These are phyloP conservation scores for Heliocidaris tuberculata DNA, from an alignment of 35 echinoderm and acorn worm species.

Conservation along the genomic window DNA sequence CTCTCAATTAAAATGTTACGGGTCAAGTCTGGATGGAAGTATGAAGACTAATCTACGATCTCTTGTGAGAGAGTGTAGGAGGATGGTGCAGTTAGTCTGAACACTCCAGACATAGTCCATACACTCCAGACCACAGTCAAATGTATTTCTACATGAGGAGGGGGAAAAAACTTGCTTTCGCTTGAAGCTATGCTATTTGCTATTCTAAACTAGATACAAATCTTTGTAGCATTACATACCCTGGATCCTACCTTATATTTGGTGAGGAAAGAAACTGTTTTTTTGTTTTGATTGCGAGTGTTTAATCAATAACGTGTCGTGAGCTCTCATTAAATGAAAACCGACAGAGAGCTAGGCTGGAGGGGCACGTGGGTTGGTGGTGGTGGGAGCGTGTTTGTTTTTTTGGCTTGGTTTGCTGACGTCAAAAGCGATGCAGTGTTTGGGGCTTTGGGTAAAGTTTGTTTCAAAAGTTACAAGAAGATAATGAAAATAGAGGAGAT, in stretches of 20 bases:
- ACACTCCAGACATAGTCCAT: too few species aligned
- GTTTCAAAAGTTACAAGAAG: neutral
- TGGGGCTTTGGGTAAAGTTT: neutral
- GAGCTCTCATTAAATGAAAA: constrained; percentile 5
- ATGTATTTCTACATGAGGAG: too few species aligned
- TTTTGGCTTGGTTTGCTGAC: neutral
- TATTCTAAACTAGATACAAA: too few species aligned
- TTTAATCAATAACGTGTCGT: constrained; percentile 14
- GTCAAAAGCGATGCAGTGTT: neutral
- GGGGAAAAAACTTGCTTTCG: too few species aligned
- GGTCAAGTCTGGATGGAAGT: too few species aligned
- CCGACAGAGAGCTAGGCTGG: neutral
- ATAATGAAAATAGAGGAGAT: neutral
- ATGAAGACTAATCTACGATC: too few species aligned
- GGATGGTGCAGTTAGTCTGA: too few species aligned
- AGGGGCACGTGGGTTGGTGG: neutral
- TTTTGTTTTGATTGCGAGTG: constrained; percentile 22
- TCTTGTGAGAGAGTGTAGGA: too few species aligned
- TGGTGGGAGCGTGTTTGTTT: neutral
- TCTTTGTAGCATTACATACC: neutral
- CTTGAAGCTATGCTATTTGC: too few species aligned
- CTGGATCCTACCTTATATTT: neutral
- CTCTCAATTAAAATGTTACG: too few species aligned
- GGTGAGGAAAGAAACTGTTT: neutral
- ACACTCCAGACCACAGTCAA: too few species aligned